phyloP scores from a whole-genome alignment of 1,140 invertebrate species.

The Zaprionus africanus region DNA sequence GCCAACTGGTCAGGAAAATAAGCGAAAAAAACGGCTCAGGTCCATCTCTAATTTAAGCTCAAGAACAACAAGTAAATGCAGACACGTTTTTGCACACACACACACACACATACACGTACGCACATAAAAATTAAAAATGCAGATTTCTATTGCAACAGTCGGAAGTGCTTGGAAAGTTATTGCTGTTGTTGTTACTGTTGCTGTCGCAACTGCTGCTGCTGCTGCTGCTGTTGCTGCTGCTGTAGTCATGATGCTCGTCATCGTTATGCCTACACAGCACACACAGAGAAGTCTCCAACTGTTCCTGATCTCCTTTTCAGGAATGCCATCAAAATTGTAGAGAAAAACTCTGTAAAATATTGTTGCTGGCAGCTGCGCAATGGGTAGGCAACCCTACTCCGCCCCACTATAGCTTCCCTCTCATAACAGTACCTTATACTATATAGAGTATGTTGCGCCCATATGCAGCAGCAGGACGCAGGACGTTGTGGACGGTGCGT shows the following conservation, averaged over 20 bases:
- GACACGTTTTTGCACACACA: constrained; percentile 14
- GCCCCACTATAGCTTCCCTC: not conserved
- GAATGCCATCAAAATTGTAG: constrained; percentile 72
- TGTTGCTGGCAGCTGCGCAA: constrained; percentile 74
- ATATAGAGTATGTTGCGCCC: constrained; percentile 5
- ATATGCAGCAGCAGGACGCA: not conserved
- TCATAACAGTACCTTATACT: constrained; percentile 1
- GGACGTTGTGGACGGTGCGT: constrained; percentile 20
- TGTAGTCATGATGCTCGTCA: constrained; percentile 38
- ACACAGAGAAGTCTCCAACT: constrained; percentile 32
- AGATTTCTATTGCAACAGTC: constrained; percentile 78
- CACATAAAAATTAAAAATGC: constrained; percentile 71
- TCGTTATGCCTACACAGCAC: constrained; percentile 52
- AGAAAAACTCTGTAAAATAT: constrained; percentile 78
- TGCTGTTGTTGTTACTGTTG: constrained; percentile 34
- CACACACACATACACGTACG: constrained; percentile 17
- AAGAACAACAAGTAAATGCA: constrained; percentile 49
- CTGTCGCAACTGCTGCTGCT: constrained; percentile 10
- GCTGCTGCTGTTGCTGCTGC: constrained; percentile 39
- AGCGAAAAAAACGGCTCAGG: constrained; percentile 37
- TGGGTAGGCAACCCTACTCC: constrained; percentile 11
- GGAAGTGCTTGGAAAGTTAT: constrained; percentile 75
- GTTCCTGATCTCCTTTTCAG: constrained; percentile 47
- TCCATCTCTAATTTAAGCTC: constrained; percentile 31
- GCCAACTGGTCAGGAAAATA: constrained; percentile 26